These are phyloP conservation scores for Chrysopa pallens DNA, from an alignment of 1,140 invertebrate genomes.

Conservation along the genomic window DNA sequence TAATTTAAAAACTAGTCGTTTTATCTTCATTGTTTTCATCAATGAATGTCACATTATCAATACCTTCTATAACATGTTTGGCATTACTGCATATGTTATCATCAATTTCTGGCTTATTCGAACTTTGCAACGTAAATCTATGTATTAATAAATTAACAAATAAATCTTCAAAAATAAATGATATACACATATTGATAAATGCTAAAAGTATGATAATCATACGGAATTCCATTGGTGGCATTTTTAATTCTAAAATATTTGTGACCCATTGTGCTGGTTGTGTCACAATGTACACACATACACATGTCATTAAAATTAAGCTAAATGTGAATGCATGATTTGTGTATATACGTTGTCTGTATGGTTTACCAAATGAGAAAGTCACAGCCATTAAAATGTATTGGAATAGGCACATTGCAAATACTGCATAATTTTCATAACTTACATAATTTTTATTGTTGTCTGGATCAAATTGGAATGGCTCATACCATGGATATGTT, in stretches of 20 bases:
- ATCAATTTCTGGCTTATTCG: too few species aligned
- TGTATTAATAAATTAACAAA: conserved; percentile 40
- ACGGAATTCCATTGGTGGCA: conserved; percentile 47
- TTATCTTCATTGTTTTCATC: too few species aligned
- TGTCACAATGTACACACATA: conserved; percentile 53
- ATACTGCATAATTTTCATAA: conserved; percentile 74
- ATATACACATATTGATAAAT: conserved; percentile 35
- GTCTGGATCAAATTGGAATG: conserved; percentile 27
- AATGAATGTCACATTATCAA: too few species aligned
- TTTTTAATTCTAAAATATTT: conserved; percentile 37
- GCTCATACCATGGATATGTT: conserved; percentile 51
- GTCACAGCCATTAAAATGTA: conserved; percentile 82
- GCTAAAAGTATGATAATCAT: conserved; percentile 39
- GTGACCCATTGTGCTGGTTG: conserved; percentile 44
- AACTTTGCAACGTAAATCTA: conserved; percentile 9
- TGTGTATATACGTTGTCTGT: conserved; percentile 62
- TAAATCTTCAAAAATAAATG: conserved; percentile 38
- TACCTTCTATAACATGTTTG: too few species aligned
- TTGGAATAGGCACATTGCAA: conserved; percentile 77
- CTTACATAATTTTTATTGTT: conserved; percentile 30
- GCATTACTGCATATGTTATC: too few species aligned
- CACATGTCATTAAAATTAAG: conserved; percentile 37
- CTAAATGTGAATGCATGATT: conserved; percentile 52
- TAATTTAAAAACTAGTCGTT: too few species aligned
- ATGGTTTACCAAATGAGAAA: conserved; percentile 82